Conservation (phyloP, 2,888 invertebrate genomes). For the Synanthedon andrenaeformis region DNA sequence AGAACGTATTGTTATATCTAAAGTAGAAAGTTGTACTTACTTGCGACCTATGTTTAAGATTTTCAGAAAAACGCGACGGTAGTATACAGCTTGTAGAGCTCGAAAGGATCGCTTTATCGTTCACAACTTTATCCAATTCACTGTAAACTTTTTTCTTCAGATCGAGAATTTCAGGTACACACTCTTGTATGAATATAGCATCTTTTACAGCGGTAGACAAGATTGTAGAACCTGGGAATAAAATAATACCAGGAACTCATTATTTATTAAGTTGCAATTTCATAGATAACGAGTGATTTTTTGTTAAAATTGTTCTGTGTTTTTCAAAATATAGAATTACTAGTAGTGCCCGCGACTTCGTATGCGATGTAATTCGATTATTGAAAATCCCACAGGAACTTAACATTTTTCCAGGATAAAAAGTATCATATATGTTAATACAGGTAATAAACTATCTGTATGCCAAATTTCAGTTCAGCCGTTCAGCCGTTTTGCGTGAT, state of each 20-base stretch:
- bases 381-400: too few relatives aligned
- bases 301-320: too few relatives aligned
- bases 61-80: constrained; percentile 87
- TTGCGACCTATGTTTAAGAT: constrained; percentile 77
- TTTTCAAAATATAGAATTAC: too few relatives aligned
- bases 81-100: constrained; percentile 95
- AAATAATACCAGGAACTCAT: background rate
- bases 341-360: too few relatives aligned
- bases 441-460: too few relatives aligned
- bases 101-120: constrained; percentile 83
- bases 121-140: constrained; percentile 81
- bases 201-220: constrained; percentile 79
- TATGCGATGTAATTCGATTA: too few relatives aligned
- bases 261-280: background rate
- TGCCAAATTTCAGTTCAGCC: too few relatives aligned
- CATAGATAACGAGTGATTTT: too few relatives aligned
- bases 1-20: too few relatives aligned
- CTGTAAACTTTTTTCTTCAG: constrained; percentile 85
- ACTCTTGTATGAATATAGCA: constrained; percentile 90
- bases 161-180: constrained; percentile 90
- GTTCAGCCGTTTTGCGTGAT: too few relatives aligned
- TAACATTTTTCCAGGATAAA: too few relatives aligned
- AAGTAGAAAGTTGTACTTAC: constrained; percentile 22
- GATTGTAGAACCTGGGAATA: constrained; percentile 71
- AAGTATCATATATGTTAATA: too few relatives aligned